These are phyloP conservation scores for Ormyrus rosae DNA, from an alignment of 2,888 invertebrate species.

Conservation along the genomic window DNA sequence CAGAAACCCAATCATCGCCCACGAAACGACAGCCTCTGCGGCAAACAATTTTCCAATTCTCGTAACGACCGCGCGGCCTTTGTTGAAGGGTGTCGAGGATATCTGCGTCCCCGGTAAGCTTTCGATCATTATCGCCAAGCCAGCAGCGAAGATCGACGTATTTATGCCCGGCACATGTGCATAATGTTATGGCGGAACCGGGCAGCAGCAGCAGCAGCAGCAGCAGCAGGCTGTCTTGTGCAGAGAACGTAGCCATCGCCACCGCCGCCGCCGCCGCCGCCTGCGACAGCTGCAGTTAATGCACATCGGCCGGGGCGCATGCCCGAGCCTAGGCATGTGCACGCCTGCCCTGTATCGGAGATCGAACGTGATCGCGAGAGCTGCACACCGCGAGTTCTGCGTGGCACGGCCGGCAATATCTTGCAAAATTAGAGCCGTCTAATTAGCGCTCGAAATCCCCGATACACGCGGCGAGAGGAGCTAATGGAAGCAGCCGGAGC, in stretches of 20 bases:
- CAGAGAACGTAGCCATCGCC: too few relatives aligned
- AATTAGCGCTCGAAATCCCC: conserved; percentile 28
- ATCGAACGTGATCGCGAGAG: conserved; percentile 6
- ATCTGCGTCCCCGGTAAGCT: conserved; percentile 27
- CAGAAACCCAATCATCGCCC: too few relatives aligned
- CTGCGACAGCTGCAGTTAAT: conserved; percentile 34
- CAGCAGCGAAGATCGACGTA: conserved; percentile 69
- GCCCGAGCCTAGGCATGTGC: neutral
- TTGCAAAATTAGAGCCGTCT: conserved; percentile 39
- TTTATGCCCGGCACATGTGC: conserved; percentile 72
- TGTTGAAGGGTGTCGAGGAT: too few relatives aligned
- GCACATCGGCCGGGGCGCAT: neutral
- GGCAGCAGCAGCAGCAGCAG: conserved; percentile 63
- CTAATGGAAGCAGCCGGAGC: neutral
- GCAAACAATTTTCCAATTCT: too few relatives aligned
- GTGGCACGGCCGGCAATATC: neutral
- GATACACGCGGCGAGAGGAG: neutral
- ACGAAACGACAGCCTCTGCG: too few relatives aligned
- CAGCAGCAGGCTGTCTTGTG: conserved; percentile 61
- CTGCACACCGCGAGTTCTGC: too few relatives aligned
- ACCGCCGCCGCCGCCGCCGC: too few relatives aligned
- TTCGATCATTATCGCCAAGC: conserved; percentile 64
- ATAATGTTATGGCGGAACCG: conserved; percentile 68
- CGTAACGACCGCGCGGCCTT: too few relatives aligned
- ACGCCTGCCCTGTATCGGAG: too few relatives aligned